These are phyloP conservation scores for Formica exsecta DNA, from an alignment of 1,140 invertebrate genomes.

Conservation along the genomic window DNA sequence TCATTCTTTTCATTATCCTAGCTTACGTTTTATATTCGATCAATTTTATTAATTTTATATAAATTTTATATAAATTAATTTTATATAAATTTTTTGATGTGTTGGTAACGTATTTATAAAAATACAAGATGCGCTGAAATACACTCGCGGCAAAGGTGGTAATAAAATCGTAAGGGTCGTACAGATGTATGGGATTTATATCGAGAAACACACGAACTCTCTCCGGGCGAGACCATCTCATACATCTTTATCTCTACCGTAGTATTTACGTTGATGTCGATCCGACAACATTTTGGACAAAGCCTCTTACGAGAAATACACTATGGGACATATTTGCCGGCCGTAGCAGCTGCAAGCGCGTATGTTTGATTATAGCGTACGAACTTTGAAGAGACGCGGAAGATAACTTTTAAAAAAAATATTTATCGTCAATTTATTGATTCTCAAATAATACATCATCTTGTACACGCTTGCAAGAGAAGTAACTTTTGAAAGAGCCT, in stretches of 20 bases:
- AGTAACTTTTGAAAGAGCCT: not conserved
- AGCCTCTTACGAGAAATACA: conserved; percentile 31
- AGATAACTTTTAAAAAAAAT: not conserved
- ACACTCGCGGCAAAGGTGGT: not conserved
- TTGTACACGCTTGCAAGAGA: not conserved
- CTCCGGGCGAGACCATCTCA: conserved; percentile 17
- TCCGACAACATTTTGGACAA: conserved; percentile 25
- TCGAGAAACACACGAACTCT: conserved; percentile 1
- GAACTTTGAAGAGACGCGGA: not conserved
- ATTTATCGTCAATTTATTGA: conserved; percentile 1
- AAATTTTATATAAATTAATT: not conserved
- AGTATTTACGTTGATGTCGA: conserved; percentile 34
- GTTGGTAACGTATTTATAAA: not conserved
- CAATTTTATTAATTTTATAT: conserved; percentile 3
- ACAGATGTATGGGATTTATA: conserved; percentile 21
- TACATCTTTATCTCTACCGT: conserved; percentile 19
- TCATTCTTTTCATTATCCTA: not conserved
- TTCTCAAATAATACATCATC: not conserved
- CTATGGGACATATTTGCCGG: not conserved
- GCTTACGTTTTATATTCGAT: not conserved
- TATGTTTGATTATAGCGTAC: not conserved
- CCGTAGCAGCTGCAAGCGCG: not conserved
- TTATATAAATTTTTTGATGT: not conserved
- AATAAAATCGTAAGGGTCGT: not conserved
- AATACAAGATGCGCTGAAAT: not conserved